Base-by-base conservation (phyloP, 2,797 vertebrate genomes). In the Euthynnus affinis region DNA sequence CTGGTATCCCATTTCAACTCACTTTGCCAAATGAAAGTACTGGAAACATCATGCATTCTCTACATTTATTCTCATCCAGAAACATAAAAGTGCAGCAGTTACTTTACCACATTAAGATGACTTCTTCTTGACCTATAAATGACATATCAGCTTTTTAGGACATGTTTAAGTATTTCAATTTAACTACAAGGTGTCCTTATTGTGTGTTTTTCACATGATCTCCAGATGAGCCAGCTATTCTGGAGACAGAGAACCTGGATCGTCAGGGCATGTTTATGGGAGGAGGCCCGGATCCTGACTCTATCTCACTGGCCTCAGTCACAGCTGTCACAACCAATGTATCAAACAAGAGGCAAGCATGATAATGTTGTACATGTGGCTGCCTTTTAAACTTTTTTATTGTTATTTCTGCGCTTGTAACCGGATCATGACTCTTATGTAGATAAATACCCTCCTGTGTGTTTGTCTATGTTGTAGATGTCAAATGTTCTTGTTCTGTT, bases 321-420 rank as follows among this genome's bases (percentile, higher is more conserved):
- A 99, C 98, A 0, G 98, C 98, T 0, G 96, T 99, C 84, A 98
- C 97, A 86, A 97, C 96, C 76, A 99, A 99, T 9, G 97, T 99
- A 57, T 99, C 98, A 4, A 99, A 99, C 32, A 99, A 99, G 81
- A 97, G 98, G 98, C 96, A 83, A 95, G 92, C 13, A 1, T 12
- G 20, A 4, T 18, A 74, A 34, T 37, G 2, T 29, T 27, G 22
- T 32, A 2, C 42, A 27, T 32, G 3, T 20, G 15, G 2, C 29
- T 44, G 10, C 8, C 0, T 49, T 74, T 20, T 12, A 61, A 17
- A 27, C 1, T 1, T 7, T 6, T 20, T 0, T 23, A n/a, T 42
- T 23, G 3, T 3, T 46, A 0, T 42, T 13, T 0, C 4, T 37
- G 3, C 61, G 5, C 17, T 0, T 48, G 34, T 0, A 1, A 22